Conservation (phyloP, 2,113 vertebrate genomes). For the Lagopus leucura region DNA sequence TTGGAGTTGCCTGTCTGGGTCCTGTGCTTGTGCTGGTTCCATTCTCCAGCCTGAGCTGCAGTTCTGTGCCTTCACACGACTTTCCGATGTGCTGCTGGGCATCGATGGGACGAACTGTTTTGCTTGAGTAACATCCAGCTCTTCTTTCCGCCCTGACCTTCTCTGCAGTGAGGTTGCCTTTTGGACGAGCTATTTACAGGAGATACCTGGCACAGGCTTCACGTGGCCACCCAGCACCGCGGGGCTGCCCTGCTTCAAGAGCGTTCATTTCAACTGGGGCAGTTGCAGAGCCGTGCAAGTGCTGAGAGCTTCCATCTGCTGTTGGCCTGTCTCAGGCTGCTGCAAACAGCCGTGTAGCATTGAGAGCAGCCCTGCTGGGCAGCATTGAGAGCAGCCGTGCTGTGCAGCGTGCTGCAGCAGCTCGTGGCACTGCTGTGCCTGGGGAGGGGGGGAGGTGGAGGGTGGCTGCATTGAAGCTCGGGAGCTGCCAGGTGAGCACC, state of each 20-base stretch:
- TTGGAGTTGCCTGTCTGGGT: background rate
- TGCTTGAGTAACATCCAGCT: background rate
- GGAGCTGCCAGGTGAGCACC: background rate
- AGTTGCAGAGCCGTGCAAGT: background rate
- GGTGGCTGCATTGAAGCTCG: too few species aligned
- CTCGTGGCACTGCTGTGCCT: too few species aligned
- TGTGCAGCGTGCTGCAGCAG: too few species aligned
- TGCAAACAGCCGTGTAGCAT: too few species aligned
- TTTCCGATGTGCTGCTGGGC: background rate
- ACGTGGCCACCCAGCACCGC: too few species aligned
- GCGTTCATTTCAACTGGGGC: background rate
- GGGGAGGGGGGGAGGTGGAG: too few species aligned
- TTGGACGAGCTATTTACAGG: slow-evolving; percentile 48
- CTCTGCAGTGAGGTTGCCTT: background rate
- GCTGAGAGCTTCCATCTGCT: background rate
- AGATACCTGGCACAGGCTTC: slow-evolving; percentile 32
- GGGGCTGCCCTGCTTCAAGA: background rate
- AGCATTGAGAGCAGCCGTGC: too few species aligned
- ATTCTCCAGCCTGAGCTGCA: background rate
- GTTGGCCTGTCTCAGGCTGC: too few species aligned
- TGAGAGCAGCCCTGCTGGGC: too few species aligned
- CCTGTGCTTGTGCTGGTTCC: background rate
- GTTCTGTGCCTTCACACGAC: background rate
- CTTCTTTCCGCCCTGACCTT: background rate
- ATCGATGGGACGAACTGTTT: background rate